These are phyloP conservation scores for Drosophila infuscata DNA, from an alignment of 2,888 invertebrate species.

Conservation along the genomic window DNA sequence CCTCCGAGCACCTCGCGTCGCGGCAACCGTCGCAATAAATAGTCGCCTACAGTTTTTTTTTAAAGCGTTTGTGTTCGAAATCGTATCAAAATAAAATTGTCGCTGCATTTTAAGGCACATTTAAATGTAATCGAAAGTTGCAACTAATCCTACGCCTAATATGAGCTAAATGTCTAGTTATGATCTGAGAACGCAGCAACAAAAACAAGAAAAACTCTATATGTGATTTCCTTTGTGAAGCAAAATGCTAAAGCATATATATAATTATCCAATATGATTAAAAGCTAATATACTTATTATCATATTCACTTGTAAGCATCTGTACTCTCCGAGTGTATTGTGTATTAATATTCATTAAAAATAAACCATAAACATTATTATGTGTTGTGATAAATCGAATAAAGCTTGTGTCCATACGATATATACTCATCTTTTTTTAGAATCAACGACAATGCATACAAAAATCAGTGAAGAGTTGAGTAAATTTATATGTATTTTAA, in stretches of 20 bases:
- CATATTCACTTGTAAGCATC: constrained; percentile 3
- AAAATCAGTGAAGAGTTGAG: neutral
- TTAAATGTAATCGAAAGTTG: constrained; percentile 28
- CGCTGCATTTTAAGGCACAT: constrained; percentile 10
- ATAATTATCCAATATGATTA: constrained; percentile 7
- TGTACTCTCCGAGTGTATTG: constrained; percentile 14
- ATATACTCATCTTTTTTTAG: neutral
- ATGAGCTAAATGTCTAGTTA: neutral
- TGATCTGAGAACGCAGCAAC: constrained; percentile 9
- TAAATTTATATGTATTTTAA: neutral
- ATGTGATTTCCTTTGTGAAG: constrained; percentile 69
- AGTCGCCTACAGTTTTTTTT: neutral
- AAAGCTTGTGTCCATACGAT: neutral
- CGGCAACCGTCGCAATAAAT: constrained; percentile 79
- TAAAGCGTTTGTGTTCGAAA: constrained; percentile 7
- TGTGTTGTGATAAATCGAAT: neutral
- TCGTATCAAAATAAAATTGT: constrained; percentile 20
- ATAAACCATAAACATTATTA: constrained; percentile 6
- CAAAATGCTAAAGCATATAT: constrained; percentile 37
- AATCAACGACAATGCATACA: neutral
- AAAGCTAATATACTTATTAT: constrained; percentile 27
- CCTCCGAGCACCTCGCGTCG: constrained; percentile 58
- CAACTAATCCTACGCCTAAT: constrained; percentile 12
- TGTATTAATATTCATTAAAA: constrained; percentile 8
- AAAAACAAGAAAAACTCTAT: constrained; percentile 45